Percentiles rank a stretch among this genome's conserved stretches.
phyloP scores from a whole-genome alignment of 1,140 invertebrate species.

The Cardiocondyla obscurior region DNA sequence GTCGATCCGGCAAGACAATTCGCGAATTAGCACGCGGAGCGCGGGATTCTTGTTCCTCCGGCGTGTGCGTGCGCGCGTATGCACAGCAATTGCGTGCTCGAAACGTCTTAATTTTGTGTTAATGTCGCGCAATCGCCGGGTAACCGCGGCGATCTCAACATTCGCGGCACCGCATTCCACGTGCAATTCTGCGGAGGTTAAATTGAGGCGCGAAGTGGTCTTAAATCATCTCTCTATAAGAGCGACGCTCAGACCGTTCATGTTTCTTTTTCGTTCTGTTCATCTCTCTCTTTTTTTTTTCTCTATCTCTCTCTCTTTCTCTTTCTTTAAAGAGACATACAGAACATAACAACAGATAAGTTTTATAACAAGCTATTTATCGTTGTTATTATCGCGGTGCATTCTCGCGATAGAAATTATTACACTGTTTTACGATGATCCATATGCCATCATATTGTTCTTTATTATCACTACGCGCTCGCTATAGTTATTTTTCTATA shows the following conservation, averaged over 20 bases:
- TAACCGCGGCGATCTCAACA: background rate
- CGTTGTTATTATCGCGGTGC: background rate
- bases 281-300: background rate
- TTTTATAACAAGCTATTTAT: constrained; percentile 24
- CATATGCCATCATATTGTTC: background rate
- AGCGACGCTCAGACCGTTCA: constrained; percentile 4
- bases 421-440: background rate
- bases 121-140: background rate
- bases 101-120: constrained; percentile 38
- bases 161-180: background rate
- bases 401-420: background rate
- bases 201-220: constrained; percentile 34
- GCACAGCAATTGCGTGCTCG: background rate
- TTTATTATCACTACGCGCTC: background rate
- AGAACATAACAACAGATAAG: background rate
- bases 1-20: constrained; percentile 23
- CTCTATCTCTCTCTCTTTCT: too few relatives aligned
- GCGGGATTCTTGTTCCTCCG: background rate
- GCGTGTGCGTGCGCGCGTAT: too few relatives aligned
- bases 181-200: constrained; percentile 42
- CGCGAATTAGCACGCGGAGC: background rate
- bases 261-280: background rate
- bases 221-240: constrained; percentile 31
- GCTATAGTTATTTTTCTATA: constrained; percentile 25
- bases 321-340: too few relatives aligned